These are phyloP conservation scores for Corydoras maculifer DNA, from an alignment of 2,113 vertebrate species.

Conservation along the genomic window DNA sequence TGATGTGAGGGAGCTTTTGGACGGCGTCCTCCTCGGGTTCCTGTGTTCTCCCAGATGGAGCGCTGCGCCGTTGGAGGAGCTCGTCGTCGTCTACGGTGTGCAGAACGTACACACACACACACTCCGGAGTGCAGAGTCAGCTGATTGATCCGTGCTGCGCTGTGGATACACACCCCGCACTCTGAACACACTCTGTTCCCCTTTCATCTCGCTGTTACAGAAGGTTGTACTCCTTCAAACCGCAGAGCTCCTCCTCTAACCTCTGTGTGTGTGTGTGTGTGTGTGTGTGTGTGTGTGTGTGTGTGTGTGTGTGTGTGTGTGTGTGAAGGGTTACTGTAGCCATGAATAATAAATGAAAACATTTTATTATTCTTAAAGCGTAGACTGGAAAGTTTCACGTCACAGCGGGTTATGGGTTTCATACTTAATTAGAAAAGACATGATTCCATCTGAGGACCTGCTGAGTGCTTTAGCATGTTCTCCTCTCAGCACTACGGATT, in stretches of 20 bases:
- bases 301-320: slow-evolving; percentile 3
- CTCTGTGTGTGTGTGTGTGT: not conserved
- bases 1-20: not conserved
- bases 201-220: slow-evolving; percentile 2
- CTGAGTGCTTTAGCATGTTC: too few species aligned
- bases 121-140: not conserved
- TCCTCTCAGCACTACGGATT: too few species aligned
- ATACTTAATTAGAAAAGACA: too few species aligned
- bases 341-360: too few species aligned
- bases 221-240: slow-evolving; percentile 2
- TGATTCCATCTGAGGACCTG: too few species aligned
- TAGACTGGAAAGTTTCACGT: too few species aligned
- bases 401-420: too few species aligned
- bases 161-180: not conserved
- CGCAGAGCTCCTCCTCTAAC: not conserved
- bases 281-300: not conserved
- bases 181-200: not conserved
- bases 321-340: not conserved
- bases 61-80: not conserved
- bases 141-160: slow-evolving; percentile 3
- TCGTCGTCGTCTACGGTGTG: not conserved
- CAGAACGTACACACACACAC: not conserved
- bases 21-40: slow-evolving; percentile 4
- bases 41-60: not conserved
- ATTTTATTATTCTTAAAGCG: too few species aligned